These are phyloP conservation scores for Typhlichthys subterraneus DNA, from an alignment of 2,797 vertebrate genomes.

Conservation along the genomic window DNA sequence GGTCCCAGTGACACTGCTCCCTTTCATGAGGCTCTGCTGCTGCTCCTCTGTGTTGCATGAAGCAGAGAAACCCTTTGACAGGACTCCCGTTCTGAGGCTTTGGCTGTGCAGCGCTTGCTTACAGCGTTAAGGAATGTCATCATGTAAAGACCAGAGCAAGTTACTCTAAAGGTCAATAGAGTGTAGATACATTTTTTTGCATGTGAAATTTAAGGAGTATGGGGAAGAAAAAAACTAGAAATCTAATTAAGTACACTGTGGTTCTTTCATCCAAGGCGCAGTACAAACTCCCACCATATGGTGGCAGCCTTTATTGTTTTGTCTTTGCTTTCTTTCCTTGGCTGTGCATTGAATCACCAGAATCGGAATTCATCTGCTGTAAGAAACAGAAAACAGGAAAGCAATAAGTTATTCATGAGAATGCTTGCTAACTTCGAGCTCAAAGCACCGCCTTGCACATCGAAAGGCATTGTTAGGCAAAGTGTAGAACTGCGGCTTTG, in stretches of 20 bases:
- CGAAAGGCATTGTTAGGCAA: too few relatives aligned
- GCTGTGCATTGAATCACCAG: conserved; percentile 27
- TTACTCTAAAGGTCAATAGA: conserved; percentile 20
- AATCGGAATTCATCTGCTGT: conserved; percentile 39
- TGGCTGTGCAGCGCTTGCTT: conserved; percentile 5
- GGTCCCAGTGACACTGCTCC: conserved; percentile 59
- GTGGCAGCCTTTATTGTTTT: conserved; percentile 38
- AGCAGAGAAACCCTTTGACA: conserved; percentile 26
- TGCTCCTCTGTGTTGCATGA: conserved; percentile 43
- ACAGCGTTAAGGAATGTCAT: conserved; percentile 18
- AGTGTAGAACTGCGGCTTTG: too few relatives aligned
- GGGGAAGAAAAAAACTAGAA: background rate
- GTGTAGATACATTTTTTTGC: background rate
- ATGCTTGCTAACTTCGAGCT: too few relatives aligned
- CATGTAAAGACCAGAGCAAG: conserved; percentile 14
- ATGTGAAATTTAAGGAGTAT: conserved; percentile 1
- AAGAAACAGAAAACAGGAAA: conserved; percentile 13
- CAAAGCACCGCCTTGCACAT: too few relatives aligned
- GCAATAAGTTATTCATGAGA: background rate
- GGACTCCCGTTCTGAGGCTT: conserved; percentile 3
- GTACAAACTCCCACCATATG: background rate
- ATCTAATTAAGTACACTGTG: too few relatives aligned
- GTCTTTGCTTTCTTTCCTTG: conserved; percentile 58
- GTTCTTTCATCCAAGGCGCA: conserved; percentile 8
- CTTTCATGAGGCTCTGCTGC: conserved; percentile 56